phyloP scores from a whole-genome alignment of 1,140 invertebrate genomes.

The Drosophila ohnishii region DNA sequence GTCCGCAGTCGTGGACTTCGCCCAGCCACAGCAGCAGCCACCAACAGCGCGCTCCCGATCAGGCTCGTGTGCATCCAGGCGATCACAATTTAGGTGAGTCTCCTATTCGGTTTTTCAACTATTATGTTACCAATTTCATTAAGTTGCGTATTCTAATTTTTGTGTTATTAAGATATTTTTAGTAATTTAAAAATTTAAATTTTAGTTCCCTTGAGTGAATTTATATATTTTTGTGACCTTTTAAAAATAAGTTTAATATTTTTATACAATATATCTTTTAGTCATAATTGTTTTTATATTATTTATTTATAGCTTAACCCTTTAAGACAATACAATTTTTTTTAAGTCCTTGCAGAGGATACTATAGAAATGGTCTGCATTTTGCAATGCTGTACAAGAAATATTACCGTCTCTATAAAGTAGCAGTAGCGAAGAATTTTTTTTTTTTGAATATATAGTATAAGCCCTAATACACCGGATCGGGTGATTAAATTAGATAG shows the following conservation, averaged over 20 bases:
- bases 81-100: constrained; percentile 82
- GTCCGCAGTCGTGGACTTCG: constrained; percentile 85
- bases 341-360: background rate
- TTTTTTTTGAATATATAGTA: too few relatives aligned
- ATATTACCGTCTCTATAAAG: background rate
- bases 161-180: background rate
- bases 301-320: background rate
- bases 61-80: constrained; percentile 84
- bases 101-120: too few relatives aligned
- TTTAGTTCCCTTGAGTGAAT: background rate
- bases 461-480: too few relatives aligned
- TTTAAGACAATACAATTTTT: background rate
- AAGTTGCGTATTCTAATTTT: background rate
- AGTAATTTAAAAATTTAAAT: background rate
- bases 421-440: background rate
- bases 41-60: constrained; percentile 83
- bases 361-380: background rate
- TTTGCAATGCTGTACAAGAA: background rate
- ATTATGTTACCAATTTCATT: background rate
- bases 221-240: background rate
- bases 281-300: background rate
- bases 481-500: too few relatives aligned
- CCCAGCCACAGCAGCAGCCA: constrained; percentile 82
- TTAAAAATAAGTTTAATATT: background rate
- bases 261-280: background rate